phyloP scores from a whole-genome alignment of 30 jellyfish, hydroid and myxozoan genomes.

The Hydra vulgaris region DNA sequence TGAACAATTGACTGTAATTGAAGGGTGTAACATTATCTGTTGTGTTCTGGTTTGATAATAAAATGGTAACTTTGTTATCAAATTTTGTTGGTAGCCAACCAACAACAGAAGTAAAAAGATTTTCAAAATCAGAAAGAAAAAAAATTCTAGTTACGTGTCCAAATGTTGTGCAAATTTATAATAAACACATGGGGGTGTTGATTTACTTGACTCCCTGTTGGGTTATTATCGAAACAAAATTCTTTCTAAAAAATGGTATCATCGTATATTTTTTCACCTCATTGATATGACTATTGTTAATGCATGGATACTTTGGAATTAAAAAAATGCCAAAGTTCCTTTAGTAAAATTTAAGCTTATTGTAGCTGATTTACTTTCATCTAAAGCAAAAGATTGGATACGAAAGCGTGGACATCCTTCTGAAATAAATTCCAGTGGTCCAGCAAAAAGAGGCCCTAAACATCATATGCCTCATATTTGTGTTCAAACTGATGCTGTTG shows the following conservation, averaged over 20 bases:
- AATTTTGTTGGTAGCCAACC: too few species aligned
- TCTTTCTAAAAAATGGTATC: not conserved
- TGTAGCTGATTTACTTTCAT: not conserved
- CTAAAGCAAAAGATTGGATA: not conserved
- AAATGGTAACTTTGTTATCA: slow-evolving; percentile 1
- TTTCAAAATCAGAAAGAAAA: not conserved
- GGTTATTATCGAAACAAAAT: not conserved
- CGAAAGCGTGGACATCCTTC: not conserved
- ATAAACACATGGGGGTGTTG: too few species aligned
- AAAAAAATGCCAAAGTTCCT: too few species aligned
- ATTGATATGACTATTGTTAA: not conserved
- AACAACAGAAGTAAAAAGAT: not conserved
- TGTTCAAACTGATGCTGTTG: not conserved
- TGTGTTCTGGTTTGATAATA: not conserved
- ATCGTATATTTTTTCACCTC: not conserved
- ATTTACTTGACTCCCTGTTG: too few species aligned
- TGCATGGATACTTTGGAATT: not conserved
- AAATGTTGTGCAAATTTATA: not conserved
- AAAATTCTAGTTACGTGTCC: not conserved
- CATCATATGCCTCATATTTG: not conserved
- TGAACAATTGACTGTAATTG: not conserved
- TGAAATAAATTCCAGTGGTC: not conserved
- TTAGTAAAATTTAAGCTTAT: not conserved
- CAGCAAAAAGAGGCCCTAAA: not conserved
- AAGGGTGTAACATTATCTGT: not conserved